A percentile compares a stretch with the other conserved stretches of the same genome.
These are phyloP conservation scores for Darevskia nairensis DNA, from an alignment of 2,797 vertebrate species.

Conservation along the genomic window DNA sequence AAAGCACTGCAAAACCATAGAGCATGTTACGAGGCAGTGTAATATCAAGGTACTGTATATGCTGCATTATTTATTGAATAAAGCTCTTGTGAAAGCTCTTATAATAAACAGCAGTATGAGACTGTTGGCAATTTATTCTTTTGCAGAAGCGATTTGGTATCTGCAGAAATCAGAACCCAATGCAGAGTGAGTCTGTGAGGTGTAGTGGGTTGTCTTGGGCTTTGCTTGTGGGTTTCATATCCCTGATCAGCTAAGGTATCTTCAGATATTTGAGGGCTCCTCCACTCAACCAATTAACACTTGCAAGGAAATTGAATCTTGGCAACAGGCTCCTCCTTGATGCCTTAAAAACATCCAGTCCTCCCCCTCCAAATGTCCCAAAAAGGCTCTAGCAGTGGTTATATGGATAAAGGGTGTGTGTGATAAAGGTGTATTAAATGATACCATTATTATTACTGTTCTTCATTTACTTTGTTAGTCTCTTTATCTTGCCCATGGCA, in stretches of 20 bases:
- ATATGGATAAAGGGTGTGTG: background rate
- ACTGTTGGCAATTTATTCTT: background rate
- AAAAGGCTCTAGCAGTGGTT: background rate
- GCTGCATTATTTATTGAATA: constrained; percentile 10
- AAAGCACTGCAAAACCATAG: background rate
- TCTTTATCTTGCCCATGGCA: too few relatives aligned
- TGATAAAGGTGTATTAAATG: too few relatives aligned
- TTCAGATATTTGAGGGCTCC: background rate
- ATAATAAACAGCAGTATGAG: background rate
- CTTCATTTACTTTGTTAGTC: too few relatives aligned
- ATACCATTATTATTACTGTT: too few relatives aligned
- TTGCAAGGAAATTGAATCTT: background rate
- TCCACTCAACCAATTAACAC: background rate
- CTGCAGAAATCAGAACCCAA: constrained; percentile 41
- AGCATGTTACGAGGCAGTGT: background rate
- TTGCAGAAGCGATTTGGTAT: constrained; percentile 13
- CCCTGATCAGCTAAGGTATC: background rate
- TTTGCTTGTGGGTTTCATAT: background rate
- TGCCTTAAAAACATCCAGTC: background rate
- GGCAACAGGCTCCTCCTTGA: background rate
- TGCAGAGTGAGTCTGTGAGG: constrained; percentile 14
- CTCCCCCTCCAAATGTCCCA: background rate
- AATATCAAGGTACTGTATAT: background rate
- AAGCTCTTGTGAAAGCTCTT: background rate
- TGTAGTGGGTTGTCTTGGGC: background rate